A percentile compares a stretch with the other conserved stretches of the same genome.
Conservation (phyloP, 1,140 invertebrate species). For the Cylas formicarius region DNA sequence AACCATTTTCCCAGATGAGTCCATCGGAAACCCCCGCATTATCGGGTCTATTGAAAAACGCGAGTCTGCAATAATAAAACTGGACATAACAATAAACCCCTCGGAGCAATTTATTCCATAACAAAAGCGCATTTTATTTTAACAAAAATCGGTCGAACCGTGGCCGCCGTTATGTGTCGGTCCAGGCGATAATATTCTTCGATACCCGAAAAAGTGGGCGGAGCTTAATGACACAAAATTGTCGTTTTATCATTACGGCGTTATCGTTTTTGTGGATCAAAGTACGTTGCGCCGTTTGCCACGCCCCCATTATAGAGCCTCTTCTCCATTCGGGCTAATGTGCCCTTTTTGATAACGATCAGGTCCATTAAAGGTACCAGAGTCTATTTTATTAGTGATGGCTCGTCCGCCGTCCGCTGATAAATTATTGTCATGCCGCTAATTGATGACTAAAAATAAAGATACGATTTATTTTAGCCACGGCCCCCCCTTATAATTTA, state of each 20-base stretch:
- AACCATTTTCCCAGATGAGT: no score
- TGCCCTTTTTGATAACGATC: constrained; percentile 28
- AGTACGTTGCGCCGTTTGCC: constrained; percentile 15
- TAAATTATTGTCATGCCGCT: constrained; percentile 26
- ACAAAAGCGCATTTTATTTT: no score
- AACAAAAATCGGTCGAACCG: no score
- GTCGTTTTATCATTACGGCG: constrained; percentile 23
- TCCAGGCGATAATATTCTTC: constrained; percentile 13
- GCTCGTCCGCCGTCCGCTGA: constrained; percentile 15
- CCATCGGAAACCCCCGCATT: no score
- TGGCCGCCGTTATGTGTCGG: no score
- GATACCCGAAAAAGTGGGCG: constrained; percentile 11
- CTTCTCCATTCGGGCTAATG: constrained; percentile 20
- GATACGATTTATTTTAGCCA: no score
- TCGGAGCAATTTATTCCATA: no score
- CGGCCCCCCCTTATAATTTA: no score
- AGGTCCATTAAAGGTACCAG: constrained; percentile 27
- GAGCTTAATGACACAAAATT: constrained; percentile 28
- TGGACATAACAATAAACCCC: no score
- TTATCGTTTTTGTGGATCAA: constrained; percentile 23
- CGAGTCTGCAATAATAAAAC: no score
- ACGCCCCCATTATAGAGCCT: constrained; percentile 21
- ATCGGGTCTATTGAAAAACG: no score
- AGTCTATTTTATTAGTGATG: constrained; percentile 25
- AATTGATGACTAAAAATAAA: constrained; percentile 20